Evolutionary conservation across 2,113 vertebrate species (phyloP), one percentile per base, ranked within the genome.

Genomic region (Alligator mississippiensis): DNA sequence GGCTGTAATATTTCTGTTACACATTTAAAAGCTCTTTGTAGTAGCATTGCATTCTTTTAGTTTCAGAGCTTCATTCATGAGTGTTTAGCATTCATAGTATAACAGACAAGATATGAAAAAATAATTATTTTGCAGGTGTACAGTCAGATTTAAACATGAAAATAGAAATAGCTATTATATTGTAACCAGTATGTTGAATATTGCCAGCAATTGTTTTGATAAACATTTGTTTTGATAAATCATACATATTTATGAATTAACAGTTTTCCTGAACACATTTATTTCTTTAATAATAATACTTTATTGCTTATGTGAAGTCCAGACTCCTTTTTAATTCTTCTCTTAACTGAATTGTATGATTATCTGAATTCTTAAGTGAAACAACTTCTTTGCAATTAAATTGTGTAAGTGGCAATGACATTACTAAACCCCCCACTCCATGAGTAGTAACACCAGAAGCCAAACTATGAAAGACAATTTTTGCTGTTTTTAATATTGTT

Each of bases 351-450:
- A 80, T 87, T 80, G 34, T 25, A 14, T 93, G 80, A 82, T 90
- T 72, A 30, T 72, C n/a, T 59, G 21, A 59, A 57, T 13, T 11
- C 57, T 30, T 78, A n/a, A 70, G 7, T 60, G 77, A 78, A 34
- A n/a, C n/a, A 60, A 60, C 55, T 22, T 86, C 55, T 93, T 89
- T 60, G 24, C 89, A 93, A 89, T 91, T 75, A 85, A 94, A 88
- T 80, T 86, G 24, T 90, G n/a, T 92, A 88, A 91, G 75, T 84
- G 61, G 57, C 84, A 80, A 14, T 82, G 58, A 16, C 93, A 70
- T 28, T 92, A 80, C n/a, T 88, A 84, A 64, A 47, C 14, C 9
- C 25, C 47, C 47, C 47, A 47, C 9, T 47, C 47, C 82, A 55
- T 61, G 64, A 92, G 59, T 27, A 55, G 7, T 89, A 87, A 70